Conservation (phyloP, 2,113 vertebrate species). For the Enhydra lutris region DNA sequence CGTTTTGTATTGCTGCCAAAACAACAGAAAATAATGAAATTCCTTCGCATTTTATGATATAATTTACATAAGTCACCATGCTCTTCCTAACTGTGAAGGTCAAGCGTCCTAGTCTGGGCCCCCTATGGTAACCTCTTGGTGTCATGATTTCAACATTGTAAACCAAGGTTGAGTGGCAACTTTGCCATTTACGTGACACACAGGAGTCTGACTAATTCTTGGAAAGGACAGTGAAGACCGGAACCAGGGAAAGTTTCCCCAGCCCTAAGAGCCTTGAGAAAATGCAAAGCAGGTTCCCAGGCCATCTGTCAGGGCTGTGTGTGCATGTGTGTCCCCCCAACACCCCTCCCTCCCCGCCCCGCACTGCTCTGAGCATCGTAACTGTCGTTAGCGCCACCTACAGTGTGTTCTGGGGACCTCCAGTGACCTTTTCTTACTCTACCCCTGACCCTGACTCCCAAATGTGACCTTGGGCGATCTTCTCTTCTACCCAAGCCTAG, state of each 20-base stretch:
- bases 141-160: not conserved
- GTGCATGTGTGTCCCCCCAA: no score
- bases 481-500: not conserved
- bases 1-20: slow-evolving; percentile 58
- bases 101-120: not conserved
- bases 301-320: not conserved
- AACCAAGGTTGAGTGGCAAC: not conserved
- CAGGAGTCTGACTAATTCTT: not conserved
- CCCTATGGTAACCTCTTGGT: not conserved
- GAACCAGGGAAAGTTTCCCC: not conserved
- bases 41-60: slow-evolving; percentile 31
- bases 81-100: slow-evolving; percentile 30
- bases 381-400: accelerated
- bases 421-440: not conserved
- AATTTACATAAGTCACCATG: slow-evolving; percentile 48
- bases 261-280: not conserved
- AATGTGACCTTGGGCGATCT: not conserved
- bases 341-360: no score
- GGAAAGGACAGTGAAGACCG: not conserved
- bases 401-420: not conserved
- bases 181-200: not conserved
- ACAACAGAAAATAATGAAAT: slow-evolving; percentile 61
- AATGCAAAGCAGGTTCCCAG: not conserved
- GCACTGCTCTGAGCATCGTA: accelerated
- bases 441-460: not conserved